Conservation (phyloP, 2,888 invertebrate species). For the Leucophenga montana region DNA sequence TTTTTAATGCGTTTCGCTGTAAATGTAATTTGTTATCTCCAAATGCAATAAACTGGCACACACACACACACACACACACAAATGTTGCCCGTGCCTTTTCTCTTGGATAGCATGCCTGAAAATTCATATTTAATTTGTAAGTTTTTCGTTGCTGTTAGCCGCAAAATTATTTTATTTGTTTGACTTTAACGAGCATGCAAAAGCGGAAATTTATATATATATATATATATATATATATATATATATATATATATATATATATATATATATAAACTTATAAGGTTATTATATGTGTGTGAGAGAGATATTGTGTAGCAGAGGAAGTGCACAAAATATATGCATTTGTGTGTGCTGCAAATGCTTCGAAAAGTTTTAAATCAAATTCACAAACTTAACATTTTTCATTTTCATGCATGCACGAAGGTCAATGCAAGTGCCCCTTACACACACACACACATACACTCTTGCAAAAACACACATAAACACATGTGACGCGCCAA, state of each 20-base stretch:
- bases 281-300: not conserved
- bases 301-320: not conserved
- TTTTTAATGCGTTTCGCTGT: slow-evolving; percentile 27
- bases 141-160: slow-evolving; percentile 16
- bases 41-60: slow-evolving; percentile 21
- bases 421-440: slow-evolving; percentile 2
- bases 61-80: not conserved
- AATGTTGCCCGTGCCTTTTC: not conserved
- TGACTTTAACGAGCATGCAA: slow-evolving; percentile 23
- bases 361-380: slow-evolving; percentile 27
- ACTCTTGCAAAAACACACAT: too few relatives aligned
- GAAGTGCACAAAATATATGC: not conserved
- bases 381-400: slow-evolving; percentile 24
- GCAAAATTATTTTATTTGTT: slow-evolving; percentile 29
- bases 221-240: not conserved
- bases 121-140: slow-evolving; percentile 32
- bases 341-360: slow-evolving; percentile 10
- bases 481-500: not conserved
- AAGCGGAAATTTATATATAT: not conserved
- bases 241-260: not conserved
- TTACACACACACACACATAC: not conserved
- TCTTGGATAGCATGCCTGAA: slow-evolving; percentile 1
- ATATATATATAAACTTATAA: too few relatives aligned
- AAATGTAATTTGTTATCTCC: slow-evolving; percentile 22
- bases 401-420: slow-evolving; percentile 1